phyloP scores from a whole-genome alignment of 2,797 vertebrate genomes.

The Chromis chromis region DNA sequence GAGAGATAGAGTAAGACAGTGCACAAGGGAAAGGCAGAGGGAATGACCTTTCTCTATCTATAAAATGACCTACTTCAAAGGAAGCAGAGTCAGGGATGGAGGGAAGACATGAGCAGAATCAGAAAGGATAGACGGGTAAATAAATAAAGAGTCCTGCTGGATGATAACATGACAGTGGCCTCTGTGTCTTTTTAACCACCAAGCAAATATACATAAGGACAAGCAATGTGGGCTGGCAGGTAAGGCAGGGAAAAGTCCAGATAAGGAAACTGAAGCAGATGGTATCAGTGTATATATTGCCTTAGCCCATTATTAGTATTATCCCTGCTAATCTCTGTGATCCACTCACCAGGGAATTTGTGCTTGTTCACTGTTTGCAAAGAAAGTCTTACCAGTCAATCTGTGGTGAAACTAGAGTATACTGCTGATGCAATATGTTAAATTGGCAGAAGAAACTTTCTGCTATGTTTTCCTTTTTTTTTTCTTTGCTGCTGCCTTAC shows the following conservation, averaged over 20 bases:
- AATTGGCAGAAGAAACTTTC: conserved; percentile 20
- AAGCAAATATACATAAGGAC: conserved; percentile 71
- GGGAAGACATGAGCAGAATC: conserved; percentile 64
- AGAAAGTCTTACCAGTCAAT: conserved; percentile 41
- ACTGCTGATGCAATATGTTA: conserved; percentile 22
- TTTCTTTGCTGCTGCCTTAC: not conserved
- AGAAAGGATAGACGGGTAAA: conserved; percentile 62
- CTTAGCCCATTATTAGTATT: conserved; percentile 53
- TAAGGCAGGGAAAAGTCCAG: conserved; percentile 27
- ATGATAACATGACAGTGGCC: conserved; percentile 64
- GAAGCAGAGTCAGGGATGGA: conserved; percentile 38
- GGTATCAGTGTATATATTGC: conserved; percentile 40
- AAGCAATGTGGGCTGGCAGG: conserved; percentile 35
- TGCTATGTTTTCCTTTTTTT: not conserved
- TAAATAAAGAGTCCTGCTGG: conserved; percentile 59
- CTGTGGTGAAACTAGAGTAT: conserved; percentile 26
- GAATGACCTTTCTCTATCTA: conserved; percentile 66
- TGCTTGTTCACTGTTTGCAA: conserved; percentile 35
- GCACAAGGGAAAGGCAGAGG: conserved; percentile 11
- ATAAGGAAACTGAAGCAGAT: conserved; percentile 53
- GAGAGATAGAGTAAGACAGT: not conserved
- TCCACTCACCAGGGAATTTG: conserved; percentile 60
- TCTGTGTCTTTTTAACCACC: conserved; percentile 67
- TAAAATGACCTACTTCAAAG: conserved; percentile 74
- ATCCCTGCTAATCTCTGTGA: conserved; percentile 69